Evolutionary conservation across 2,113 vertebrate species (phyloP).

Genomic region (Sapajus apella): DNA sequence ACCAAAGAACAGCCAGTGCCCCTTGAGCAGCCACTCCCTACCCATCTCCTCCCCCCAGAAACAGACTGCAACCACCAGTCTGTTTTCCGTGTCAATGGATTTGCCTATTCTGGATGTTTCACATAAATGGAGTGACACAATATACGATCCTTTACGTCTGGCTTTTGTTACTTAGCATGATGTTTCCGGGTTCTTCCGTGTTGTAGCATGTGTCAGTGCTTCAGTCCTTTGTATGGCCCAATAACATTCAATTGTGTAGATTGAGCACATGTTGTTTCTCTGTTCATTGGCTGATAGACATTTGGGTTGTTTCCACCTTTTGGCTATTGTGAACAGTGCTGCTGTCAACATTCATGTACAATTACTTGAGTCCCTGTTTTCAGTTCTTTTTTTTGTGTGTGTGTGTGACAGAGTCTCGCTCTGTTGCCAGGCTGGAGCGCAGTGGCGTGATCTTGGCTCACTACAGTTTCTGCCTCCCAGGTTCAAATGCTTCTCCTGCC

Average conservation of each 20-base stretch:
- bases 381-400: background rate
- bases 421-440: too few species aligned
- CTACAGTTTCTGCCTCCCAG: too few species aligned
- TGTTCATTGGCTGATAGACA: background rate
- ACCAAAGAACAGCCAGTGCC: background rate
- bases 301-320: background rate
- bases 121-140: accelerated
- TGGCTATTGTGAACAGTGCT: too few species aligned
- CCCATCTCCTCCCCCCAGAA: background rate
- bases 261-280: background rate
- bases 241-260: accelerated
- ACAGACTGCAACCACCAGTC: background rate
- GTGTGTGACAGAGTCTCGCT: too few species aligned
- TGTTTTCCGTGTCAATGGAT: background rate
- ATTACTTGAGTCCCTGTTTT: background rate
- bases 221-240: background rate
- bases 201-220: background rate
- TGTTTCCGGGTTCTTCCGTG: too few species aligned
- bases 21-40: too few species aligned
- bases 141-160: background rate
- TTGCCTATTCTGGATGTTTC: background rate
- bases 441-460: too few species aligned
- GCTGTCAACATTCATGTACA: background rate
- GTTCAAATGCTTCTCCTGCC: too few species aligned
- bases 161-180: background rate